Conservation (phyloP, 2,797 vertebrate genomes). For the Dromococcyx pavoninus region DNA sequence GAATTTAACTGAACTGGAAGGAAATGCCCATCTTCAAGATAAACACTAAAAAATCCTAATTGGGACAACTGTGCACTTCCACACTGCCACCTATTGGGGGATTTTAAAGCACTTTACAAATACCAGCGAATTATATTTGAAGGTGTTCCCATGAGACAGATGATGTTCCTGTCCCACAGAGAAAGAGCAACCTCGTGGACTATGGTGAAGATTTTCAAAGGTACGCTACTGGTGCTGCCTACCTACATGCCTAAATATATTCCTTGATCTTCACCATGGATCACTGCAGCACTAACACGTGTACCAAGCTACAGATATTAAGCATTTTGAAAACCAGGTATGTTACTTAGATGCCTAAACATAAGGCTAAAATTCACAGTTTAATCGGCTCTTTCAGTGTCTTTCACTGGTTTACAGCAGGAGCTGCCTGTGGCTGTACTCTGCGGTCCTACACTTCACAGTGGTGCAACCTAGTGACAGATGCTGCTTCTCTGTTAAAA, state of each 20-base stretch:
- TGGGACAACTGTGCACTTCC: background rate
- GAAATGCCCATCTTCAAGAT: background rate
- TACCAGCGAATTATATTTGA: background rate
- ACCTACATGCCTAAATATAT: background rate
- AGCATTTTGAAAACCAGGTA: background rate
- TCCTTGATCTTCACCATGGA: background rate
- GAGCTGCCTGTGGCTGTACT: background rate
- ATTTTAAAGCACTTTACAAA: background rate
- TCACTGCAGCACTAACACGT: background rate
- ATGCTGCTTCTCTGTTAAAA: background rate
- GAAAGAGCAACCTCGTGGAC: background rate
- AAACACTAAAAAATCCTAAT: background rate
- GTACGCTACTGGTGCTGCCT: background rate
- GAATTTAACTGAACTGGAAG: background rate
- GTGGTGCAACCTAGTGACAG: background rate
- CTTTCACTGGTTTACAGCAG: background rate
- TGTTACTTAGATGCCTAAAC: background rate
- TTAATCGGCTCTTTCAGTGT: background rate
- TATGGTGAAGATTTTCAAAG: background rate
- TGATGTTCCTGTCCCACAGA: background rate
- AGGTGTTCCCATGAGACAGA: background rate
- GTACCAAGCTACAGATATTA: background rate
- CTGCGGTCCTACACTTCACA: background rate
- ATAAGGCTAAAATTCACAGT: background rate
- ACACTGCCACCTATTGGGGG: constrained; percentile 50